These are phyloP conservation scores for Stegostoma tigrinum DNA, from an alignment of 2,113 vertebrate species.

Conservation along the genomic window DNA sequence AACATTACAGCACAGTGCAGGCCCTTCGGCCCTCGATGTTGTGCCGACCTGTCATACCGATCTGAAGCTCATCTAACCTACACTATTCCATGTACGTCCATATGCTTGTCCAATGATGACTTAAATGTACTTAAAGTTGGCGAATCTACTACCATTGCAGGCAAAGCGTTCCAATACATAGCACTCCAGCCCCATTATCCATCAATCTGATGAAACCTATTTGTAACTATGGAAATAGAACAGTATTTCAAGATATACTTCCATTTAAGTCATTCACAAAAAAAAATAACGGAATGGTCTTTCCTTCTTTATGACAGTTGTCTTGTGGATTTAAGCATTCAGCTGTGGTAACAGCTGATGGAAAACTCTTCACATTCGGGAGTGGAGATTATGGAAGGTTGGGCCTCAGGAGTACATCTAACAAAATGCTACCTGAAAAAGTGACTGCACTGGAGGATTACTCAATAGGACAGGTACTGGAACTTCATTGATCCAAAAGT, in stretches of 20 bases:
- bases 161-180: too few species aligned
- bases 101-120: too few species aligned
- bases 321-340: constrained; percentile 68
- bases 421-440: constrained; percentile 67
- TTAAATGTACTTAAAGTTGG: too few species aligned
- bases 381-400: constrained; percentile 67
- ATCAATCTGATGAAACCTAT: not conserved
- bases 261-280: not conserved
- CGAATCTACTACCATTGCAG: too few species aligned
- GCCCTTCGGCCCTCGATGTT: too few species aligned
- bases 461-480: constrained; percentile 57
- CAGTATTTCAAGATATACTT: not conserved
- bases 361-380: constrained; percentile 68
- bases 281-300: not conserved
- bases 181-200: not conserved
- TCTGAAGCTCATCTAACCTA: too few species aligned
- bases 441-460: constrained; percentile 63
- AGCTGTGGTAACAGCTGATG: constrained; percentile 63
- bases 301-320: constrained; percentile 47
- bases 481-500: not conserved
- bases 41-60: too few species aligned
- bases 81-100: too few species aligned
- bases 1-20: too few species aligned
- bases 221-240: not conserved
- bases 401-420: constrained; percentile 66